Evolutionary conservation across 2,888 invertebrate genomes (phyloP).

Genomic region (Andrena bucephala): DNA sequence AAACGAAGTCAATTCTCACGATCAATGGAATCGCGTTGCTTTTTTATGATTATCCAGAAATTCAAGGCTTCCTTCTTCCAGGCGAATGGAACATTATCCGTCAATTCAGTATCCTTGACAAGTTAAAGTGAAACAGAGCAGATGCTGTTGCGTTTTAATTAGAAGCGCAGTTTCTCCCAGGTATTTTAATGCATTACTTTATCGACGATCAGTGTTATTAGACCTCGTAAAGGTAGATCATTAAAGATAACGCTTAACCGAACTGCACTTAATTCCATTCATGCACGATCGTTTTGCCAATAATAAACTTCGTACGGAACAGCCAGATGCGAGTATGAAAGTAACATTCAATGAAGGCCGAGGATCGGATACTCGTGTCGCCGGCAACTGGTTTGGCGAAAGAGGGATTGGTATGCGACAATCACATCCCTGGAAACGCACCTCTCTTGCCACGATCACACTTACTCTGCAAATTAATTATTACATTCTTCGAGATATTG

Average conservation of each 20-base stretch:
- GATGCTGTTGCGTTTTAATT: not conserved
- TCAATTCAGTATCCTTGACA: not conserved
- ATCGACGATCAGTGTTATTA: not conserved
- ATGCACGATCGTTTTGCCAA: not conserved
- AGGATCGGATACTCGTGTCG: not conserved
- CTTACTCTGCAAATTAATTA: constrained; percentile 13
- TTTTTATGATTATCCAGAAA: not conserved
- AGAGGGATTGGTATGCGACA: constrained; percentile 23
- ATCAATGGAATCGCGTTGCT: not conserved
- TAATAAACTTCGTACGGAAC: not conserved
- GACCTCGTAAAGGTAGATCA: not conserved
- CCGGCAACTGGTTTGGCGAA: constrained; percentile 24
- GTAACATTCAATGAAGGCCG: constrained; percentile 10
- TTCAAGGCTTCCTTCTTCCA: not conserved
- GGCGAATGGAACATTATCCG: not conserved
- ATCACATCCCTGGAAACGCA: constrained; percentile 2
- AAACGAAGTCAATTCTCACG: not conserved
- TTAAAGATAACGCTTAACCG: not conserved
- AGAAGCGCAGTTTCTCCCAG: not conserved
- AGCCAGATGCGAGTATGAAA: not conserved
- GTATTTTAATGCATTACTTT: constrained; percentile 1
- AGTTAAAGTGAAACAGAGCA: not conserved
- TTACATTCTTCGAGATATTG: constrained; percentile 10
- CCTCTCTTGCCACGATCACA: not conserved
- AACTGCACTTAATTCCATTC: not conserved